Evolutionary conservation across 2,797 vertebrate genomes (phyloP).

Genomic region (Melanotaenia trifasciata): DNA sequence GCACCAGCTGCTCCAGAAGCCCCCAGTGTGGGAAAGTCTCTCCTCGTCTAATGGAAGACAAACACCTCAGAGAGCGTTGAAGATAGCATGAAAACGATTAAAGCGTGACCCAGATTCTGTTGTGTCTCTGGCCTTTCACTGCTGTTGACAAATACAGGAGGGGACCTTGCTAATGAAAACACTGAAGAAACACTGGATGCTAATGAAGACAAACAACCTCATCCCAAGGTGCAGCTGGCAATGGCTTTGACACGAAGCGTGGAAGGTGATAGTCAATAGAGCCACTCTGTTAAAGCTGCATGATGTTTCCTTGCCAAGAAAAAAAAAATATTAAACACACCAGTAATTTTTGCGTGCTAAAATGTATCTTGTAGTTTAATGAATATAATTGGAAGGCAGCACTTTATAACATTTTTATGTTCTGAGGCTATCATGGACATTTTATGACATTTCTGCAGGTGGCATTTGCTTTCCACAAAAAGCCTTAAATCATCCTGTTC

Average conservation of each 20-base stretch:
- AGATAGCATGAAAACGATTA: constrained; percentile 83
- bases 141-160: constrained; percentile 75
- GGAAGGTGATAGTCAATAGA: constrained; percentile 46
- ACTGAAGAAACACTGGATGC: constrained; percentile 68
- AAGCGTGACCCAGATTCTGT: constrained; percentile 81
- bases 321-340: not conserved
- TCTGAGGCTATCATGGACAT: constrained; percentile 33
- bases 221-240: constrained; percentile 71
- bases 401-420: constrained; percentile 29
- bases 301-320: not conserved
- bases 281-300: constrained; percentile 23
- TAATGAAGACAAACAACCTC: constrained; percentile 79
- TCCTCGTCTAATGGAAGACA: constrained; percentile 72
- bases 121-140: constrained; percentile 79
- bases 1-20: constrained; percentile 71
- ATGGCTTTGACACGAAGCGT: constrained; percentile 49
- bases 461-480: constrained; percentile 50
- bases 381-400: constrained; percentile 22
- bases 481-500: constrained; percentile 32
- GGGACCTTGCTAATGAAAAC: constrained; percentile 75
- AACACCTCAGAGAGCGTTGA: constrained; percentile 71
- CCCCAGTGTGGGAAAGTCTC: constrained; percentile 77
- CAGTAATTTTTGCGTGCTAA: not conserved
- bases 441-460: constrained; percentile 54
- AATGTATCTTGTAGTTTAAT: constrained; percentile 7